These are phyloP conservation scores for Sminthurinus aureus DNA, from an alignment of 2,888 invertebrate genomes.

Conservation along the genomic window DNA sequence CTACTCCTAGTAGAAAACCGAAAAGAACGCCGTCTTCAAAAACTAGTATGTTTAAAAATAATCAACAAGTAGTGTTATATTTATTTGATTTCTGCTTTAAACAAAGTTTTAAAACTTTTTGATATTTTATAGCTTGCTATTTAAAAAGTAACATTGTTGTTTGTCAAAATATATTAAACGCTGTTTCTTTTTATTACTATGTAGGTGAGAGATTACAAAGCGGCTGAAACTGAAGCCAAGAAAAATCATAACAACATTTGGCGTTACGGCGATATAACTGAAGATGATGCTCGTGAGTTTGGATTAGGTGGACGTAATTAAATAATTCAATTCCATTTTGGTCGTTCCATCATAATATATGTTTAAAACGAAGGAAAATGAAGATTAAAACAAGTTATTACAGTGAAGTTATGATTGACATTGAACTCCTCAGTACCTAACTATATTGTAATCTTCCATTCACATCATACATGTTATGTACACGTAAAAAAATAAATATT, in stretches of 20 bases:
- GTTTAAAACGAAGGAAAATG: background rate
- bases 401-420: conserved; percentile 9
- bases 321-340: no score
- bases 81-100: background rate
- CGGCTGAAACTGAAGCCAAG: conserved; percentile 86
- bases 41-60: conserved; percentile 69
- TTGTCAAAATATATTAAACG: conserved; percentile 10
- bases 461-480: conserved; percentile 25
- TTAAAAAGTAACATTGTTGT: no score
- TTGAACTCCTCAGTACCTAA: conserved; percentile 42
- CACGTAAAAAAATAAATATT: background rate
- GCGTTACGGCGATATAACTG: conserved; percentile 99
- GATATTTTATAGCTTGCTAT: background rate
- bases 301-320: conserved; percentile 64
- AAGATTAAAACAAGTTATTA: conserved; percentile 15
- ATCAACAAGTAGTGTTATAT: background rate
- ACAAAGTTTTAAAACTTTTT: background rate
- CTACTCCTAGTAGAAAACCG: conserved; percentile 80
- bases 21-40: conserved; percentile 81
- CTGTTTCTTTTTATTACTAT: conserved; percentile 51
- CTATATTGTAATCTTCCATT: conserved; percentile 40
- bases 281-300: conserved; percentile 84
- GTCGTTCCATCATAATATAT: no score
- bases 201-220: conserved; percentile 78
- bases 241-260: conserved; percentile 88